phyloP scores from a whole-genome alignment of 2,113 vertebrate genomes.

The Crotalus helleri region DNA sequence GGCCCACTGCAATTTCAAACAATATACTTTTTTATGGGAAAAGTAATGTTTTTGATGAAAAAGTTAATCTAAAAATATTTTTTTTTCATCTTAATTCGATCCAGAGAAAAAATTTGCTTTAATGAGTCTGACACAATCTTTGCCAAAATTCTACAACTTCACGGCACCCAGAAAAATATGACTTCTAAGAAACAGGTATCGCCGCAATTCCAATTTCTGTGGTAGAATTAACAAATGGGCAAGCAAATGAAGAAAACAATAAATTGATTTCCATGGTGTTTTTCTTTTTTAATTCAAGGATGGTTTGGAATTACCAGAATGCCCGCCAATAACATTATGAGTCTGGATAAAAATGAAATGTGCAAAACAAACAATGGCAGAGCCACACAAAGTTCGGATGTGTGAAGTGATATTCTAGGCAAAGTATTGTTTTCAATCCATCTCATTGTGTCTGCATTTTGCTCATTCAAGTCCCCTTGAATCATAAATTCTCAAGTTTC shows the following conservation, averaged over 20 bases:
- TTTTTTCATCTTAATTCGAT: neutral
- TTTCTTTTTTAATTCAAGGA: neutral
- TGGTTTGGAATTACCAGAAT: neutral
- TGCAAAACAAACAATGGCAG: neutral
- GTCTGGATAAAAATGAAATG: neutral
- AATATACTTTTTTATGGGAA: neutral
- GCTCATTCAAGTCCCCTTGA: no score
- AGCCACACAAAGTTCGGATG: neutral
- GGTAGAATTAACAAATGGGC: neutral
- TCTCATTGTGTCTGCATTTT: neutral
- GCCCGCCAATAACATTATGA: neutral
- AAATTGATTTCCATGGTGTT: neutral
- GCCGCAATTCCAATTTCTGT: neutral
- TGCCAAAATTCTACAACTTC: neutral
- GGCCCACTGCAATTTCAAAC: neutral
- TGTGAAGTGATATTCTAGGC: neutral
- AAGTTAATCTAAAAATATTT: neutral
- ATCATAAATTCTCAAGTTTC: neutral
- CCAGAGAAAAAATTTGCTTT: neutral
- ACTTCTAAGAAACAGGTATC: neutral
- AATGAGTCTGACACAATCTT: neutral
- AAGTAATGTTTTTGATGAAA: neutral
- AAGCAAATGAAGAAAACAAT: neutral
- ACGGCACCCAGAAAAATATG: no score
- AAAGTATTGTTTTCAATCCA: neutral